These are phyloP conservation scores for Pocillopora damicornis DNA, from an alignment of 64 coral and sea anemone genomes.

Conservation along the genomic window DNA sequence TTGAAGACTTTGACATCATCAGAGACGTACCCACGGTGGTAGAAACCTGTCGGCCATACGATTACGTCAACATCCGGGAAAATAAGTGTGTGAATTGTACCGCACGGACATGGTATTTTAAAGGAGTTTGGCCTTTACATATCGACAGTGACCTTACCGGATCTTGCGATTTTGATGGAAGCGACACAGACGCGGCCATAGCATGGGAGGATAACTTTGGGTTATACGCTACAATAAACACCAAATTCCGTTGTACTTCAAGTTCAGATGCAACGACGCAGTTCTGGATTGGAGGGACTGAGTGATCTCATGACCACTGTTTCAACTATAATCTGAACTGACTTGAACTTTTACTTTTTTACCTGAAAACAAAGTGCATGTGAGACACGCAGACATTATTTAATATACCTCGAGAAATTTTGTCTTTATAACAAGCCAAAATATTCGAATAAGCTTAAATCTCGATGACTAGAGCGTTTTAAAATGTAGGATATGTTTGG, in stretches of 20 bases:
- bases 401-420: too few relatives aligned
- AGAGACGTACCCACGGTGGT: not conserved
- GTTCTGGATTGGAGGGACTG: not conserved
- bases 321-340: too few relatives aligned
- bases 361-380: too few relatives aligned
- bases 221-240: not conserved
- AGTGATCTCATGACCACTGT: too few relatives aligned
- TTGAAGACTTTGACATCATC: not conserved
- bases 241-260: constrained; percentile 26
- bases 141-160: not conserved
- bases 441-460: too few relatives aligned
- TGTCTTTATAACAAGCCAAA: too few relatives aligned
- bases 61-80: constrained; percentile 46
- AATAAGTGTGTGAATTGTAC: not conserved
- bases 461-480: too few relatives aligned
- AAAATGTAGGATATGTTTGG: too few relatives aligned
- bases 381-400: too few relatives aligned
- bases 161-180: not conserved
- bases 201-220: constrained; percentile 40
- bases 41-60: not conserved
- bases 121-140: not conserved
- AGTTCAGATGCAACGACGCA: not conserved
- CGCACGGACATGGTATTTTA: not conserved
- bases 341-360: too few relatives aligned
- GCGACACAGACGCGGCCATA: not conserved